Base-by-base conservation (phyloP, 1,140 invertebrate species). In the Wasmannia auropunctata region DNA sequence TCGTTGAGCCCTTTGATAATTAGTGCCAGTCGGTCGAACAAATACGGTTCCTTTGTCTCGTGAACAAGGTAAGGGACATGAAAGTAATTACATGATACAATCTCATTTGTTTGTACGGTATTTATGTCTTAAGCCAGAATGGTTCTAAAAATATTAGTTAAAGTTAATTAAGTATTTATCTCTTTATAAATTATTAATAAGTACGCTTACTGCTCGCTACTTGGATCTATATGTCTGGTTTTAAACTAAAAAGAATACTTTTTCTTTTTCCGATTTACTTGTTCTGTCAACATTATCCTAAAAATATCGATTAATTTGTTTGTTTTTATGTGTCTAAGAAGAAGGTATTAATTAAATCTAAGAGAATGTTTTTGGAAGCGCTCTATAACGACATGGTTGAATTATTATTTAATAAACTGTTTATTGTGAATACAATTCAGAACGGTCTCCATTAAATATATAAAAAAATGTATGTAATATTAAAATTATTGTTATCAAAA, bases 1-100 rank as follows among this genome's bases (percentile, higher is more conserved):
- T 72, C n/a, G 25, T 83, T 54, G 28, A n/a, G 7, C n/a, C n/a
- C 67, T 83, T 72, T 83, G 79, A 74, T 83, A 74, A 83, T 83
- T 83, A 83, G 67, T 74, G 79, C 49, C 67, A n/a, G 31, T 74
- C 14, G 67, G 37, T 83, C 51, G 67, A 58, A 3, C 37, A 74
- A 83, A 74, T 58, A 14, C 11, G 11, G n/a, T 37, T 28, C 14
- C 37, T 83, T 83, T 83, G 37, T 74, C 25, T 46, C 16, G 3
- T 22, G 11, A 58, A 65, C 16, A 22, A 72, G 28, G 54, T 56
- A 43, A n/a, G 65, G 11, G 1, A 67, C 11, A 5, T 7, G 25
- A 34, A 72, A 72, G 67, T 72, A 83, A 72, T 74, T 58, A 74
- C 70, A 25, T 46, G 28, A 60, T 83, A 46, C 79, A 22, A 34